A percentile compares a stretch with the other conserved stretches of the same genome.
These are phyloP conservation scores for Pseudococcus longispinus DNA, from an alignment of 2,888 invertebrate species.

Conservation along the genomic window DNA sequence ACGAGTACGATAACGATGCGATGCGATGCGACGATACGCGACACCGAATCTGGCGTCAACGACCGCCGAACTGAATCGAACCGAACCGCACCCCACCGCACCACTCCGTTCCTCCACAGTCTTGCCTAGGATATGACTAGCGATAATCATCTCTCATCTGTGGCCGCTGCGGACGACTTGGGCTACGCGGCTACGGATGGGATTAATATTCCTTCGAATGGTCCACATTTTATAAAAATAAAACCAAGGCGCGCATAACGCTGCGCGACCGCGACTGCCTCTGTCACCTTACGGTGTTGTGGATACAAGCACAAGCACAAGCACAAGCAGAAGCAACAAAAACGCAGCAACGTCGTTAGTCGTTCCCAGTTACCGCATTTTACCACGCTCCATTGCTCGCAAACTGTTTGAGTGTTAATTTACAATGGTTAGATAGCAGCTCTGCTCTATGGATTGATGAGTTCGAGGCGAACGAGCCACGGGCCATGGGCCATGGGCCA, in stretches of 20 bases:
- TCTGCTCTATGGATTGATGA: constrained; percentile 13
- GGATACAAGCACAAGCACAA: background rate
- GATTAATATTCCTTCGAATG: background rate
- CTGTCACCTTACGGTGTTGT: background rate
- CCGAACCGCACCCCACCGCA: background rate
- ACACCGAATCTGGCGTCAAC: background rate
- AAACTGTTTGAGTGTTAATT: background rate
- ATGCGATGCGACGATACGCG: background rate
- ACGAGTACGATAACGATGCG: background rate
- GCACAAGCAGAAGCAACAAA: background rate
- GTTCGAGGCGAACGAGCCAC: background rate
- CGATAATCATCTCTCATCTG: background rate
- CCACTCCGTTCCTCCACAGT: background rate
- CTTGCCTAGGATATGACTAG: constrained; percentile 25
- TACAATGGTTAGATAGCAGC: background rate
- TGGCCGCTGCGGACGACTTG: background rate
- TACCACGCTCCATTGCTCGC: constrained; percentile 27
- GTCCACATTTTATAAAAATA: background rate
- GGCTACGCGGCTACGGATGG: background rate
- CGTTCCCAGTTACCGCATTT: background rate
- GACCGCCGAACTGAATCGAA: background rate
- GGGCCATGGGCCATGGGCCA: background rate
- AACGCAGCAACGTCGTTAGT: background rate
- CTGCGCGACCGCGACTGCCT: background rate
- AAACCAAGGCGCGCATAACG: background rate